Evolutionary conservation across 2,113 vertebrate species (phyloP), one percentile per base, ranked within the genome.

Genomic region (Hypanus sabinus): DNA sequence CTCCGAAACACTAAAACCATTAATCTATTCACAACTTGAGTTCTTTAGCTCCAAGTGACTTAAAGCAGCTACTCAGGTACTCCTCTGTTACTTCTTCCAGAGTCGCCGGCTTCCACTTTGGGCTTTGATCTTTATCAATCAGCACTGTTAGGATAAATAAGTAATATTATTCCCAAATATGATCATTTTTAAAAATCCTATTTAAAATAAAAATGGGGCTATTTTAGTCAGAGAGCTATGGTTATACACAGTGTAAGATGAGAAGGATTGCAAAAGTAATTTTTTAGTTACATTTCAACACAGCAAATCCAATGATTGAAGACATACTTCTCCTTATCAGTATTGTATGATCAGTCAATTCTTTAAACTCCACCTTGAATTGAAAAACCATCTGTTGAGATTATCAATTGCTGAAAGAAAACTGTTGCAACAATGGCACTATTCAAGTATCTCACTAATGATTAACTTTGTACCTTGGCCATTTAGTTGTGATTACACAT

Each of bases 41-140:
- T 88, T 99, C 98, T 0, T 94, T 94, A 1, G 94, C 97, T 95
- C 98, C 98, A 95, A 99, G 96, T 0, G 98, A 96, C 81, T 97
- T 96, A 95, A 99, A 98, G 94, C 97, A 97, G 68, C 95, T 92
- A 0, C 98, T 97, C 96, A 99, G 73, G 16, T 95, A 95, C 95
- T 97, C 96, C 24, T 98, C 97, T 0, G 97, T 97, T 94, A 99
- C 97, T 81, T 97, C 98, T 95, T 98, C 97, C 87, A 98, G 96
- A 0, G 96, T 55, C 20, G 97, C 95, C 18, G 99, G 99, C 80
- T 96, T 98, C 99, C 99, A 99, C 95, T 95, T 97, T 38, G 98
- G 98, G 94, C 94, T 97, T 6, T 98, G 98, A 96, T 99, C 98
- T 96, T 97, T 98, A 96, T 99, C 98, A 75, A 99, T 96, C 94